Evolutionary conservation across 1,140 invertebrate species (phyloP).

Genomic region (Cyphomyrmex costatus): DNA sequence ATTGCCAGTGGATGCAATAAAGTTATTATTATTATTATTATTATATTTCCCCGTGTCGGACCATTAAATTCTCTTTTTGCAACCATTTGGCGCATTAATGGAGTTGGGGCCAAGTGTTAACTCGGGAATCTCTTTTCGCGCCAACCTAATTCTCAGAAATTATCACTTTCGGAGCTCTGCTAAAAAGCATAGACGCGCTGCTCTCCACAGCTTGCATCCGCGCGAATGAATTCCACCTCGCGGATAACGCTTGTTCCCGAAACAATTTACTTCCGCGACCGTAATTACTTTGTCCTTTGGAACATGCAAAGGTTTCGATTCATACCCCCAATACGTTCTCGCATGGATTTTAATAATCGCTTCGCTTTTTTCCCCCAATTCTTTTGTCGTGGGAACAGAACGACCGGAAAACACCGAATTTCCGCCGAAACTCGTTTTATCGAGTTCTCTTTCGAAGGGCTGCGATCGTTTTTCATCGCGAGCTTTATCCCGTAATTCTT

Average conservation of each 20-base stretch:
- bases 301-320: not conserved
- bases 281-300: slow-evolving; percentile 18
- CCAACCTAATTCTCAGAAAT: slow-evolving; percentile 20
- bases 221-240: not conserved
- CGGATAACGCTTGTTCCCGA: not conserved
- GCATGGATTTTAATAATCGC: slow-evolving; percentile 29
- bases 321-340: not conserved
- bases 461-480: not conserved
- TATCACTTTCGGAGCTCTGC: slow-evolving; percentile 24
- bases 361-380: not conserved
- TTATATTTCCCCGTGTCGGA: slow-evolving; percentile 16
- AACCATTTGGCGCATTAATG: not conserved
- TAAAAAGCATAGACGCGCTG: not conserved
- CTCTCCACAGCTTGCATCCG: not conserved
- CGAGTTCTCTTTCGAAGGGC: not conserved
- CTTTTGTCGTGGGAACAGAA: not conserved
- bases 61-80: slow-evolving; percentile 25
- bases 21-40: too few species aligned
- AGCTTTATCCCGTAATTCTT: not conserved
- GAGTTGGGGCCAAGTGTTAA: slow-evolving; percentile 19
- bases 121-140: slow-evolving; percentile 3
- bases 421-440: not conserved
- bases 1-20: too few species aligned
- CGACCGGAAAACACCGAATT: not conserved
- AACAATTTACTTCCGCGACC: slow-evolving; percentile 16